Conservation (phyloP, 2,113 vertebrate species). For the Salminus brasiliensis region DNA sequence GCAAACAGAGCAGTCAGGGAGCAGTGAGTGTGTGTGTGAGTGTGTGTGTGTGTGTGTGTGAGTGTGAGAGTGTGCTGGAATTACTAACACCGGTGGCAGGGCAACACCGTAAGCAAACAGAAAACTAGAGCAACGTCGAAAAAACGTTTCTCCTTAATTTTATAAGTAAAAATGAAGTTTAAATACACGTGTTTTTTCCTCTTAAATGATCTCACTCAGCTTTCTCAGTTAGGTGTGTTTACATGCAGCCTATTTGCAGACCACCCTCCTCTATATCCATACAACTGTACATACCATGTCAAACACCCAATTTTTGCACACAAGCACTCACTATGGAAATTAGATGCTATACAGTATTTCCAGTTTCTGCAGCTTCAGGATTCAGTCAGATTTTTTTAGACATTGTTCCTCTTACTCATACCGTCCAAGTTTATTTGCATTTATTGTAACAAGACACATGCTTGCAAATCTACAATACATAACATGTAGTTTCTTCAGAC, state of each 20-base stretch:
- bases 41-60: not conserved
- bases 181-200: no score
- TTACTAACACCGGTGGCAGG: constrained; percentile 20
- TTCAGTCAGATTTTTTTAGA: no score
- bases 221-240: no score
- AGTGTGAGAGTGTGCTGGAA: not conserved
- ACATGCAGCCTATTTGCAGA: no score
- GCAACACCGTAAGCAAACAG: not conserved
- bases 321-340: no score
- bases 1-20: constrained; percentile 54
- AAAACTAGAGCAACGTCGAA: not conserved
- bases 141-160: not conserved
- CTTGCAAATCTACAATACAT: not conserved
- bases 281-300: no score
- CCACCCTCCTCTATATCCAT: no score
- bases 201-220: no score
- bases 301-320: no score
- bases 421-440: not conserved
- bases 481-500: not conserved
- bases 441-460: not conserved
- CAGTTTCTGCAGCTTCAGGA: no score
- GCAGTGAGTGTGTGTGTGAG: no score
- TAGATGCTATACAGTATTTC: no score
- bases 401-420: not conserved
- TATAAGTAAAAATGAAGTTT: not conserved